Conservation (phyloP, 2,888 invertebrate species). For the Melanchra persicariae region DNA sequence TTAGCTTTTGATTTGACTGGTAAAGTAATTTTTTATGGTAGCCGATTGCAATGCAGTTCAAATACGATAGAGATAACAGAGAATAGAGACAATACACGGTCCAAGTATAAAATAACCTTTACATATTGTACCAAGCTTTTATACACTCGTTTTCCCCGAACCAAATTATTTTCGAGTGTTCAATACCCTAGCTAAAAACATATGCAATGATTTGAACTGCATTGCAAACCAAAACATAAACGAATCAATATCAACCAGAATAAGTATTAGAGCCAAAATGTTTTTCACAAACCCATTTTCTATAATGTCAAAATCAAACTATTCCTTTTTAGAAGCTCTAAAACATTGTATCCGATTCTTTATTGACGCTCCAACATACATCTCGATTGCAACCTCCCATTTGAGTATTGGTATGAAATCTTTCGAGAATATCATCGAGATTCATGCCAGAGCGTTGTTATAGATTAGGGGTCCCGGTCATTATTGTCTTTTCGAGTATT, state of each 20-base stretch:
- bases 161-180: too few species aligned
- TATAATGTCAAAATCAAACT: not conserved
- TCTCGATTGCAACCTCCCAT: not conserved
- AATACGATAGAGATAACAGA: too few species aligned
- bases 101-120: too few species aligned
- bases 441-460: not conserved
- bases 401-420: slow-evolving; percentile 5
- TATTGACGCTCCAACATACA: not conserved
- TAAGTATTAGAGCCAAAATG: slow-evolving; percentile 21
- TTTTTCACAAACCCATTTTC: not conserved
- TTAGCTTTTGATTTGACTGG: too few species aligned
- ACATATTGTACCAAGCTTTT: too few species aligned
- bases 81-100: too few species aligned
- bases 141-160: too few species aligned
- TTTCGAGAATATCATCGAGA: not conserved
- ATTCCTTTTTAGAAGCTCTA: slow-evolving; percentile 13
- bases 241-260: not conserved
- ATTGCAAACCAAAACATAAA: slow-evolving; percentile 14
- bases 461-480: not conserved
- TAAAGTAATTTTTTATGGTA: too few species aligned
- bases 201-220: too few species aligned
- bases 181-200: too few species aligned
- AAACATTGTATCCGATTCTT: not conserved
- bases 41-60: too few species aligned
- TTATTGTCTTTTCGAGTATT: slow-evolving; percentile 63